Evolutionary conservation across 1,140 invertebrate species (phyloP), one percentile per base, ranked within the genome.

Genomic region (Oppia nitens): DNA sequence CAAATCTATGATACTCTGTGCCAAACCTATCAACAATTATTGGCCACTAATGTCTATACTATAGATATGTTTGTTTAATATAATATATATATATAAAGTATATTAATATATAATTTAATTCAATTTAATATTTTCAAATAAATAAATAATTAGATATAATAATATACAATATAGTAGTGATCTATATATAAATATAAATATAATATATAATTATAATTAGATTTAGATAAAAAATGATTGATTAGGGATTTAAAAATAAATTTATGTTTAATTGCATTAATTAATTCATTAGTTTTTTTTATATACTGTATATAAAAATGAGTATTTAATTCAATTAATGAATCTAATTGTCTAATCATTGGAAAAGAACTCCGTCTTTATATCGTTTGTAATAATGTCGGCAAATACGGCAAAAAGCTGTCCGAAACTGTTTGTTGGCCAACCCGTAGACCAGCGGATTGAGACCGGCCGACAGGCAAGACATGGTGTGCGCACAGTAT

Each of bases 1-100:
- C 76, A 79, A 60, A 87, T 96, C 24, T 82, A 83, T 63, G 83
- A 73, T 23, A 77, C 88, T 1, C 87, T 96, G 14, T 25, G 40
- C 4, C 26, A 47, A 47, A 57, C 56, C 12, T 6, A 12, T 11
- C 6, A 20, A 12, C 11, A 9, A 11, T 20, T 50, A 20, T 23
- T 20, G 6, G 24, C 11, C 24, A 20, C 11, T 9, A 11, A 6
- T 9, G n/a, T 50, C 24, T 6, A 11, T 4, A 6, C 21, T 9
- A 23, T 20, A 4, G 49, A 50, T n/a, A 9, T 50, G n/a, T 50
- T 17, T 20, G 49, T 50, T 11, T 23, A 24, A 50, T 47, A 21
- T 21, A n/a, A 47, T n/a, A 47, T 47, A n/a, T n/a, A 47, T 47
- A 1, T 21, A 47, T 1, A 17, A 47, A 2, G 17, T 9, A 2